phyloP scores from a whole-genome alignment of 2,797 vertebrate species.

The Ispidina picta region DNA sequence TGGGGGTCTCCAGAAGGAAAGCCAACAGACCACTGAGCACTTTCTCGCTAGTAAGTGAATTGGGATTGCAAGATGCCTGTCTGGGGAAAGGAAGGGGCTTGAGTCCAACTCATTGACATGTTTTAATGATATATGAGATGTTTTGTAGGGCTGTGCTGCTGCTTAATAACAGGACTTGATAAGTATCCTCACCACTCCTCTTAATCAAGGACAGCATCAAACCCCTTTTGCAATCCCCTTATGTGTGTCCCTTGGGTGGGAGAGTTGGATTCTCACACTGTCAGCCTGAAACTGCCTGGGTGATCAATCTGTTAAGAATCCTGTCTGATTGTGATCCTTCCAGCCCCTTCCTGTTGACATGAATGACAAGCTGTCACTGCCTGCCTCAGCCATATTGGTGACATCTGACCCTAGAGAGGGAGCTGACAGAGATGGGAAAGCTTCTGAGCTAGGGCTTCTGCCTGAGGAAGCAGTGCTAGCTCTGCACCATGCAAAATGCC shows the following conservation, averaged over 20 bases:
- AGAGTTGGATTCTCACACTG: conserved; percentile 8
- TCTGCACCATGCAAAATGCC: background rate
- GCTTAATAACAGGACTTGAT: background rate
- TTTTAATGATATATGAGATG: background rate
- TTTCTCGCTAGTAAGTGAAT: background rate
- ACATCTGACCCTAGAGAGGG: conserved; percentile 13
- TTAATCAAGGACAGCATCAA: background rate
- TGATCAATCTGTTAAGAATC: conserved; percentile 32
- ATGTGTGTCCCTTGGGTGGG: background rate
- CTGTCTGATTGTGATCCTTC: conserved; percentile 11
- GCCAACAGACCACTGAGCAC: background rate
- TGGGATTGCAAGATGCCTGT: background rate
- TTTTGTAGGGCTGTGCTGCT: background rate
- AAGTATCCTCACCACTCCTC: background rate
- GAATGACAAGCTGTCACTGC: conserved; percentile 29
- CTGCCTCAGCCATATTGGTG: background rate
- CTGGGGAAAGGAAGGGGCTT: background rate
- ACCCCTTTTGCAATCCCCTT: background rate
- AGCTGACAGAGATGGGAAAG: background rate
- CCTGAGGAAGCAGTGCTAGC: background rate
- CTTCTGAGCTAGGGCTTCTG: background rate
- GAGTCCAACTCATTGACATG: background rate
- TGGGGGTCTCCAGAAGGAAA: background rate
- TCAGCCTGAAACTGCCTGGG: background rate
- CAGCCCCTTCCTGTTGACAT: background rate